phyloP scores from a whole-genome alignment of 2,113 vertebrate genomes.

The Silurus meridionalis region DNA sequence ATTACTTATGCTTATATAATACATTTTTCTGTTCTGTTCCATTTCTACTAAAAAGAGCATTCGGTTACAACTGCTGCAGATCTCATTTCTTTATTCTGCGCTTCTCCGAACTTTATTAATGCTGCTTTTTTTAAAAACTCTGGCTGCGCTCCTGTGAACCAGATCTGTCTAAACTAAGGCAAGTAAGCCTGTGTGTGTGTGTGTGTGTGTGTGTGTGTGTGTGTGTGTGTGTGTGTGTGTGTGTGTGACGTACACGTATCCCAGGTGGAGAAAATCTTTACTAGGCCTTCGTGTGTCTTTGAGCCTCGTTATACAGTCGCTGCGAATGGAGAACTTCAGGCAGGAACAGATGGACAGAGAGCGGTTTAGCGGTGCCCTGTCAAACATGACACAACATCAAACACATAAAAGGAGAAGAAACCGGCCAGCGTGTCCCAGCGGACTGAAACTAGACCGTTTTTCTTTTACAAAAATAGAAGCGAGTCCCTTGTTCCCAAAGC shows the following conservation, averaged over 20 bases:
- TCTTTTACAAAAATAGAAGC: neutral
- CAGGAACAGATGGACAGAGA: conserved; percentile 37
- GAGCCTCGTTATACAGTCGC: conserved; percentile 15
- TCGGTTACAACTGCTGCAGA: neutral
- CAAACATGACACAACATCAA: conserved; percentile 34
- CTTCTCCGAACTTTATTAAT: neutral
- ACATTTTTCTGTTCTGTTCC: neutral
- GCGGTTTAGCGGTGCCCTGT: conserved; percentile 24
- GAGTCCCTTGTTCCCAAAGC: neutral
- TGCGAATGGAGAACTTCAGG: conserved; percentile 21
- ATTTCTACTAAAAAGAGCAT: neutral
- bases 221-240: neutral
- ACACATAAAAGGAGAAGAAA: neutral
- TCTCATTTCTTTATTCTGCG: neutral
- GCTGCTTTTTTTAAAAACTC: neutral
- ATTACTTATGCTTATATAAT: neutral
- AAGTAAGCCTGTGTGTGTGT: neutral
- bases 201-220: neutral
- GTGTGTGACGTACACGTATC: neutral
- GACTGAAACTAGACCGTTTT: conserved; percentile 11
- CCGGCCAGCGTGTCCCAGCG: conserved; percentile 16
- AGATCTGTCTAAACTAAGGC: neutral
- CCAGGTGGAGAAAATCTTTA: neutral
- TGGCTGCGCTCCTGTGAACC: neutral
- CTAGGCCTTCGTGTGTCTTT: neutral